phyloP scores from a whole-genome alignment of 2,113 vertebrate genomes.

The Nesogale talazaci region DNA sequence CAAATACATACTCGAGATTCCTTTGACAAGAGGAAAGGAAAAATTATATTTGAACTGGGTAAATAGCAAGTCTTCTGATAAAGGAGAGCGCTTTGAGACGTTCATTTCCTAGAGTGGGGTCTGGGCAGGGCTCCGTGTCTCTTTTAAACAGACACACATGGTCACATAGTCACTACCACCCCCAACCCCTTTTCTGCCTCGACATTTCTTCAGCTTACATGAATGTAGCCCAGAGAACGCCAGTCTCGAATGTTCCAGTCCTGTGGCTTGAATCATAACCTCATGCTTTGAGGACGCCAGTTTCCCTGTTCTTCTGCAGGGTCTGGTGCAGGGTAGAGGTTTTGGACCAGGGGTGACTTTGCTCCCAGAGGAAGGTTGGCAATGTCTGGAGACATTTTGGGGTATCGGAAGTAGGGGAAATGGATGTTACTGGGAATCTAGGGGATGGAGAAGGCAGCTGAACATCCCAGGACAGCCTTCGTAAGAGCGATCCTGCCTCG shows the following conservation, averaged over 20 bases:
- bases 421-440: neutral
- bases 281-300: neutral
- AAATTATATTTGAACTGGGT: conserved; percentile 24
- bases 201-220: neutral
- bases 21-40: neutral
- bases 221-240: neutral
- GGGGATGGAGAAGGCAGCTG: neutral
- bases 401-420: neutral
- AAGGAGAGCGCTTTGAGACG: neutral
- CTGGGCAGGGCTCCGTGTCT: neutral
- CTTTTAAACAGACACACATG: conserved; percentile 26
- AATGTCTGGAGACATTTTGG: neutral
- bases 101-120: conserved; percentile 12
- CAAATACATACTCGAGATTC: neutral
- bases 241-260: neutral
- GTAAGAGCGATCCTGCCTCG: no score
- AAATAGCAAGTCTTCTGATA: neutral
- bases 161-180: neutral
- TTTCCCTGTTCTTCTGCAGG: neutral
- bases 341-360: neutral
- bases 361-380: neutral
- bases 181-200: neutral
- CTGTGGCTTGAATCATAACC: neutral
- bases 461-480: no score
- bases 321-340: neutral